phyloP scores from a whole-genome alignment of 1,140 invertebrate species.

The Apis dorsata region DNA sequence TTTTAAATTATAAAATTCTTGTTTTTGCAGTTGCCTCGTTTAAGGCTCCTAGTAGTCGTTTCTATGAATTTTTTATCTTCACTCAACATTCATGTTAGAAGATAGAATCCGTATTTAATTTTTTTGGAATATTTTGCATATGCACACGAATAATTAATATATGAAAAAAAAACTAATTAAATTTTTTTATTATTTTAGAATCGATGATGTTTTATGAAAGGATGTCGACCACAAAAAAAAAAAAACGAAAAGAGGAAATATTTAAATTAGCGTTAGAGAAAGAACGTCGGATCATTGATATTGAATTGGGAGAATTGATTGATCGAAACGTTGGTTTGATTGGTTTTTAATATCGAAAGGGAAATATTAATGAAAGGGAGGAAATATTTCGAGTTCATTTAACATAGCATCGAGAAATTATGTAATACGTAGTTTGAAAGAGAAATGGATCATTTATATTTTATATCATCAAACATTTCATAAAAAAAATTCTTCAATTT shows the following conservation, averaged over 20 bases:
- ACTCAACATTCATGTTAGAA: too few relatives aligned
- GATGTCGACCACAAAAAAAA: background rate
- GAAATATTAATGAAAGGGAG: background rate
- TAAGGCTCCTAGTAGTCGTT: too few relatives aligned
- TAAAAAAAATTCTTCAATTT: too few relatives aligned
- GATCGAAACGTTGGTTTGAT: background rate
- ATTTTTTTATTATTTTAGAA: background rate
- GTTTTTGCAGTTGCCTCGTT: too few relatives aligned
- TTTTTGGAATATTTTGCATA: too few relatives aligned
- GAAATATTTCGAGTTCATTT: background rate
- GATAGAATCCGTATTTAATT: too few relatives aligned
- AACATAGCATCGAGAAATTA: background rate
- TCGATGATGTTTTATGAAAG: background rate
- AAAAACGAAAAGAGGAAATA: constrained; percentile 9
- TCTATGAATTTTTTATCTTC: too few relatives aligned
- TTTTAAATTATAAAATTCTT: too few relatives aligned
- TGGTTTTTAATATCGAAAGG: constrained; percentile 16
- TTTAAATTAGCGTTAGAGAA: constrained; percentile 3
- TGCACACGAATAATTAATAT: too few relatives aligned
- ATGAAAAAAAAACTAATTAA: too few relatives aligned
- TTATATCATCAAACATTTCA: background rate
- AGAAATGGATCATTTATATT: background rate
- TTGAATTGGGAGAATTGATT: constrained; percentile 22
- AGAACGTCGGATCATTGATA: background rate
- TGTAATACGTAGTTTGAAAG: background rate